Percentiles rank a stretch among this genome's conserved stretches.
Conservation (phyloP, 2,797 vertebrate species). For the Danio albolineatus region DNA sequence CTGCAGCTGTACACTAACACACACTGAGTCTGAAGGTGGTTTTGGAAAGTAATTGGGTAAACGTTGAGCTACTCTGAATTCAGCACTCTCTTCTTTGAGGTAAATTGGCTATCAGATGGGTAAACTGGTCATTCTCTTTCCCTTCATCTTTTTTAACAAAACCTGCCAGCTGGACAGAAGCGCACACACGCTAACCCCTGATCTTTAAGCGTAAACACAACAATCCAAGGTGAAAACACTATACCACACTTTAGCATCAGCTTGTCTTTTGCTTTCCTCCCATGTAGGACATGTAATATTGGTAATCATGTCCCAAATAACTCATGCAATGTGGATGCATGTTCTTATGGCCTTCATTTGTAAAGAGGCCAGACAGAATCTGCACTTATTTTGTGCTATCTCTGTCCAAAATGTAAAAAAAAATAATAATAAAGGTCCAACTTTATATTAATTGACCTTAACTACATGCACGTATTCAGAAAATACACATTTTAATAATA, state of each 20-base stretch:
- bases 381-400: no score
- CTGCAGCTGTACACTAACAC: slow-evolving; percentile 12
- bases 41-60: slow-evolving; percentile 44
- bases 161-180: slow-evolving; percentile 11
- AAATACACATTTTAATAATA: no score
- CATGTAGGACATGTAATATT: neutral
- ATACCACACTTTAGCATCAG: slow-evolving; percentile 13
- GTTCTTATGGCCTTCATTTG: neutral
- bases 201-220: slow-evolving; percentile 15
- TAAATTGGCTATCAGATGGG: slow-evolving; percentile 53
- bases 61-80: slow-evolving; percentile 46
- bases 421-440: no score
- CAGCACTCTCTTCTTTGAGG: slow-evolving; percentile 16
- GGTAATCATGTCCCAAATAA: neutral
- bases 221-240: slow-evolving; percentile 29
- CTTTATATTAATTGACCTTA: no score
- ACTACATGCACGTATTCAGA: no score
- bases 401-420: no score
- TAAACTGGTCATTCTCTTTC: slow-evolving; percentile 45
- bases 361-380: no score
- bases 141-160: slow-evolving; percentile 19
- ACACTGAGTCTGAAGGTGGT: slow-evolving; percentile 10
- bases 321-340: neutral
- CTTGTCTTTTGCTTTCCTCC: neutral
- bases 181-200: slow-evolving; percentile 4